Base-by-base conservation (phyloP, 92 coral and sea anemone genomes). In the Muricea muricata region DNA sequence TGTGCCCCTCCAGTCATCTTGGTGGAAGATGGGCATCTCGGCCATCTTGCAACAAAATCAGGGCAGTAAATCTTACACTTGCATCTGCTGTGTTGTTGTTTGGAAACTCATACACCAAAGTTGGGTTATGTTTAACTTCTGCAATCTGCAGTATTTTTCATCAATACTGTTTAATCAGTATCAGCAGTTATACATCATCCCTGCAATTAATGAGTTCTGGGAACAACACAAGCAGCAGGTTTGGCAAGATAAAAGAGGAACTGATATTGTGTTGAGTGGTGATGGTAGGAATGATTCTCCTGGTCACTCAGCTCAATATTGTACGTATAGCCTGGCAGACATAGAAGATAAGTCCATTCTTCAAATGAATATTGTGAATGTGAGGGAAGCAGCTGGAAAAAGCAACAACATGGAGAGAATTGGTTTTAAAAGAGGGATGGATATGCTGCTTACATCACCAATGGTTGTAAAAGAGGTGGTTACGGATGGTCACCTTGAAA, bases 251-350 rank as follows among this genome's bases (percentile, higher is more conserved):
- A 71, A 24, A 7, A 78, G 68, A 42, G 89, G 84, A 4, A 85
- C 76, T 35, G 78, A 75, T 15, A 73, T 76, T 18, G 41, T 85
- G 30, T 47, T 85, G 58, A 75, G 84, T 75, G 89, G 89, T 20
- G 89, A 85, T 76, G 89, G 76, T 20, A 50, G 89, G 29, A 75
- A 85, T 65, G 89, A 85, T 33, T 85, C 89, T 8, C 89, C 89
- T 15, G 89, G 89, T 9, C 78, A 75, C 31, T 75, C 55, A 76
- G 84, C 84, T 24, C 89, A 85, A 33, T 77, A 85, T 33, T 85
- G 89, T 18, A 76, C 76, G 17, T 85, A 85, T 33, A 56, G 61
- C 21, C 37, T 85, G 29, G 84, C 77, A 76, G 84, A 85, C 35
- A 61, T 65, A 72, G 66, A 75, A 21, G 70, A 70, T 25, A 57